Conservation (phyloP, 2,797 vertebrate genomes). For the Thunnus albacares region DNA sequence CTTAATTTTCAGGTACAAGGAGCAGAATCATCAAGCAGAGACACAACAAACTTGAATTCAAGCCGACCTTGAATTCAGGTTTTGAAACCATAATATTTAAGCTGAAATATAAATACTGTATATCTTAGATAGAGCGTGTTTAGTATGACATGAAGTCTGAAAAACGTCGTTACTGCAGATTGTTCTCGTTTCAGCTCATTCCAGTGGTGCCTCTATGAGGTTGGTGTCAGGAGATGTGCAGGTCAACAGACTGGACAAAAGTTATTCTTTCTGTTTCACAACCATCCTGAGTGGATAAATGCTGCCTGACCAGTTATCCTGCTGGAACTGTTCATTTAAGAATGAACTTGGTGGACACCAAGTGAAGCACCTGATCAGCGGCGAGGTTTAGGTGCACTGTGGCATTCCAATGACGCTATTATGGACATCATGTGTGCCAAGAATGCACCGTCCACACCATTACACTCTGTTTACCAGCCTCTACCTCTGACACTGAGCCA, state of each 20-base stretch:
- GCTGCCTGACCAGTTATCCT: constrained; percentile 5
- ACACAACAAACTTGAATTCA: background rate
- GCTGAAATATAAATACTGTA: background rate
- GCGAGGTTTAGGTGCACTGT: constrained; percentile 14
- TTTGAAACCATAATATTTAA: background rate
- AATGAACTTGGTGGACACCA: constrained; percentile 6
- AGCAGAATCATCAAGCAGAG: constrained; percentile 17
- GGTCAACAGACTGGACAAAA: background rate
- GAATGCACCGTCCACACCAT: constrained; percentile 30
- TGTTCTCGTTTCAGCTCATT: background rate
- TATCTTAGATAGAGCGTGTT: background rate
- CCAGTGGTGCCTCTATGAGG: background rate
- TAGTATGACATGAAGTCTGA: background rate
- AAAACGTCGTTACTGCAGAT: constrained; percentile 1
- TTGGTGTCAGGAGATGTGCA: constrained; percentile 9
- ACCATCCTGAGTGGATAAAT: constrained; percentile 1
- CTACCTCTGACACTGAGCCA: constrained; percentile 28
- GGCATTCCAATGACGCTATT: constrained; percentile 29
- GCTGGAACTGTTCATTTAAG: constrained; percentile 18
- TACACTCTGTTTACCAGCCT: constrained; percentile 29
- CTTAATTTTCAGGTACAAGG: constrained; percentile 27
- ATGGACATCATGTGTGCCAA: constrained; percentile 37
- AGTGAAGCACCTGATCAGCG: constrained; percentile 37
- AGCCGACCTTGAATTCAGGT: background rate
- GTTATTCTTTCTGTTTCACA: background rate